Conservation (phyloP, 2,797 vertebrate species). For the Enteromius argenteus region DNA sequence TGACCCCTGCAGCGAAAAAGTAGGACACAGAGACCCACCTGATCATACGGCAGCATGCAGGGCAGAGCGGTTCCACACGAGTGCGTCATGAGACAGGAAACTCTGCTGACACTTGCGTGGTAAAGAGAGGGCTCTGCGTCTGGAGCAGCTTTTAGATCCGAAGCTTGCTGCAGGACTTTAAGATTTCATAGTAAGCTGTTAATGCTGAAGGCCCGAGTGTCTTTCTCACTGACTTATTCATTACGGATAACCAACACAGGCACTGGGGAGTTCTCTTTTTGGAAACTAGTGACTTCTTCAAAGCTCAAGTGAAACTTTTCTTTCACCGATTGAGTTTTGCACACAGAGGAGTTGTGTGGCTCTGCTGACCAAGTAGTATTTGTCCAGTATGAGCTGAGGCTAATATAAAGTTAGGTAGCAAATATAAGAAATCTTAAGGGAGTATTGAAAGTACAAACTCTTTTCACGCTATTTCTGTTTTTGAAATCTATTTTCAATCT, state of each 20-base stretch:
- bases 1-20: slow-evolving; percentile 6
- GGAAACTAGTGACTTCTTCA: slow-evolving; percentile 30
- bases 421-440: slow-evolving; percentile 23
- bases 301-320: slow-evolving; percentile 9
- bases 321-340: slow-evolving; percentile 22
- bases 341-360: slow-evolving; percentile 10
- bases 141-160: slow-evolving; percentile 68
- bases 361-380: slow-evolving; percentile 16
- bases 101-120: slow-evolving; percentile 75
- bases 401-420: slow-evolving; percentile 19
- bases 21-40: slow-evolving; percentile 39
- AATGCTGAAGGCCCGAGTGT: slow-evolving; percentile 71
- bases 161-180: slow-evolving; percentile 70
- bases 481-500: background rate
- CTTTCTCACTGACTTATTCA: slow-evolving; percentile 75
- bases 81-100: slow-evolving; percentile 67
- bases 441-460: slow-evolving; percentile 14
- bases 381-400: slow-evolving; percentile 25
- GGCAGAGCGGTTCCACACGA: slow-evolving; percentile 44
- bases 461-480: slow-evolving; percentile 12
- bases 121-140: slow-evolving; percentile 62
- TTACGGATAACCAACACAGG: slow-evolving; percentile 65
- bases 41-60: slow-evolving; percentile 28
- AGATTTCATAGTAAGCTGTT: slow-evolving; percentile 75
- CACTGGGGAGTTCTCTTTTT: slow-evolving; percentile 52